phyloP scores from a whole-genome alignment of 1,140 invertebrate species.

The Zaprionus lachaisei region DNA sequence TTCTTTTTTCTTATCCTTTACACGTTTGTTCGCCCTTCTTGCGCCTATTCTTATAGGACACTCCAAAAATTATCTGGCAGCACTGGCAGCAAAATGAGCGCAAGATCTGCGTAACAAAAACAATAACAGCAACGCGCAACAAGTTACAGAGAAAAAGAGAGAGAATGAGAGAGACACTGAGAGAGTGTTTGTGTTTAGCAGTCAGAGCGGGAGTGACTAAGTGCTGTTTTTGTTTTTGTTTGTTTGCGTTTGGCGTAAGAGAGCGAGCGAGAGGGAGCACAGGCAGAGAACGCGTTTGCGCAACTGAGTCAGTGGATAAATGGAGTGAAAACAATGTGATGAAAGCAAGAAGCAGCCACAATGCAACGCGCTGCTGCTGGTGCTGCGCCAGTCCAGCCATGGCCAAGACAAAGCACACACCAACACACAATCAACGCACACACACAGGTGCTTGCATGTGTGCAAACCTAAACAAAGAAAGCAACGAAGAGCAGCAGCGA shows the following conservation, averaged over 20 bases:
- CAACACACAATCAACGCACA: slow-evolving; percentile 27
- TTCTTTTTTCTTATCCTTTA: background rate
- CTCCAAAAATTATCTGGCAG: background rate
- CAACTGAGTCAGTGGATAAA: slow-evolving; percentile 45
- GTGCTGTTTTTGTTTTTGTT: background rate
- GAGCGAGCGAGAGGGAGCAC: slow-evolving; percentile 3
- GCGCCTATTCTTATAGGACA: background rate
- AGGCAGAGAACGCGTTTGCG: slow-evolving; percentile 38
- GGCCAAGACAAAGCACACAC: slow-evolving; percentile 67
- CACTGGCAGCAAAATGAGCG: slow-evolving; percentile 16
- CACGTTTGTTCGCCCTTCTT: background rate
- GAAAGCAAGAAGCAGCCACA: slow-evolving; percentile 32
- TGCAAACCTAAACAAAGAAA: slow-evolving; percentile 39
- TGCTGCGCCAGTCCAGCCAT: slow-evolving; percentile 35
- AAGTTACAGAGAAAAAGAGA: slow-evolving; percentile 29
- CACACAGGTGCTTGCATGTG: background rate
- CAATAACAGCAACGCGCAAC: slow-evolving; percentile 18
- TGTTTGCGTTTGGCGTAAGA: background rate
- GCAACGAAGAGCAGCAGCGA: slow-evolving; percentile 21
- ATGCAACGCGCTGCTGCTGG: slow-evolving; percentile 25
- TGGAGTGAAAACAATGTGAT: slow-evolving; percentile 30
- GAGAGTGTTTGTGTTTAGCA: background rate
- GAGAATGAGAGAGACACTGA: slow-evolving; percentile 7
- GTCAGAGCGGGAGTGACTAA: slow-evolving; percentile 7
- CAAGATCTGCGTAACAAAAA: slow-evolving; percentile 32